Percentiles rank a stretch among this genome's conserved stretches.
Evolutionary conservation across 2,113 vertebrate species (phyloP).

Genomic region (Strix uralensis): DNA sequence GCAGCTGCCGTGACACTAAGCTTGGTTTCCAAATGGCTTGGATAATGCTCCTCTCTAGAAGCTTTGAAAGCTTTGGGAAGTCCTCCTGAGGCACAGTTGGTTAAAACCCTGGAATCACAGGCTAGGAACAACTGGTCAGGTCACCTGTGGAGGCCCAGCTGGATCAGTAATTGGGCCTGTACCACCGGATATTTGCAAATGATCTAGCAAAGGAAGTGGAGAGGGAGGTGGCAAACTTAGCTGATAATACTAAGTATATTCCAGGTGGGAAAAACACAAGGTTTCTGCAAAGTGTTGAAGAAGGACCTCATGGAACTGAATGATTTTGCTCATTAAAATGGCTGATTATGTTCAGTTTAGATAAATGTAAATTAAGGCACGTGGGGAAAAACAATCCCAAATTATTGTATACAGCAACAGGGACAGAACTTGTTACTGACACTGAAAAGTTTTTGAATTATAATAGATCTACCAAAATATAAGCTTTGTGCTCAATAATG

Average conservation of each 20-base stretch:
- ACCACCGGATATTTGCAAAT: background rate
- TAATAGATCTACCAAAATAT: background rate
- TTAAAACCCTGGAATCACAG: background rate
- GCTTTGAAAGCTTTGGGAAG: background rate
- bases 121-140: background rate
- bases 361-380: background rate
- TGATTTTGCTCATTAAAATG: background rate
- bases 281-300: background rate
- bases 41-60: background rate
- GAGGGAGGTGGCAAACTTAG: background rate
- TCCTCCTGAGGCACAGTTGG: background rate
- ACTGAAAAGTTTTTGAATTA: background rate
- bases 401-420: background rate
- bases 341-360: background rate
- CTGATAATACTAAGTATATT: background rate
- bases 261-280: background rate
- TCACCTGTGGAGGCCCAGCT: background rate
- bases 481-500: background rate
- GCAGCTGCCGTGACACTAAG: fast-evolving
- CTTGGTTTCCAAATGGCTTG: background rate
- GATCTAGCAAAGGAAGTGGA: background rate
- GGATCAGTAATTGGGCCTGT: background rate
- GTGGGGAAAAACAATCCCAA: background rate
- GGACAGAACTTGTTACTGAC: background rate
- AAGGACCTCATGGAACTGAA: background rate